A percentile compares a stretch with the other conserved stretches of the same genome.
Conservation (phyloP, 2,888 invertebrate species). For the Axea sp. region DNA sequence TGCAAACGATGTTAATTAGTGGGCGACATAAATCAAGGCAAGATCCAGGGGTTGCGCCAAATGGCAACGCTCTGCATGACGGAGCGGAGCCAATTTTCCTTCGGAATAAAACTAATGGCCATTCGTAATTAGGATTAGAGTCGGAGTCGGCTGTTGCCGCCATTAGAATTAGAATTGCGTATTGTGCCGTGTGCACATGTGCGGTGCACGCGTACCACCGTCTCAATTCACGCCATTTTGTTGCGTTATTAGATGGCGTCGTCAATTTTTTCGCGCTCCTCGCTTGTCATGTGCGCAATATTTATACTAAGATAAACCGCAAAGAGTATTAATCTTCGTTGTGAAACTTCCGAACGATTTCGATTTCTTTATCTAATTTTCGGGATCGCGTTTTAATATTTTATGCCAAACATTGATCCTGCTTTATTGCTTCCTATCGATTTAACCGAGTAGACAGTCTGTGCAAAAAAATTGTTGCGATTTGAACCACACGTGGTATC, state of each 20-base stretch:
- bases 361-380: slow-evolving; percentile 1
- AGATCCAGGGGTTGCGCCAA: slow-evolving; percentile 44
- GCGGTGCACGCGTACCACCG: slow-evolving; percentile 33
- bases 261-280: slow-evolving; percentile 36
- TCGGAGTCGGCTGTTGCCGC: slow-evolving; percentile 61
- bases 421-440: slow-evolving; percentile 26
- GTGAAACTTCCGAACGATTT: slow-evolving; percentile 16
- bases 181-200: slow-evolving; percentile 65
- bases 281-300: slow-evolving; percentile 32
- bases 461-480: slow-evolving; percentile 60
- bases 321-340: slow-evolving; percentile 22
- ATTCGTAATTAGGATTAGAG: slow-evolving; percentile 78
- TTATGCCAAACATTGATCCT: background rate
- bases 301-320: slow-evolving; percentile 48
- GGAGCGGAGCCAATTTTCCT: slow-evolving; percentile 72
- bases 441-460: slow-evolving; percentile 61
- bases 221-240: slow-evolving; percentile 42
- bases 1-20: slow-evolving; percentile 78
- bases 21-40: slow-evolving; percentile 77
- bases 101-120: slow-evolving; percentile 77
- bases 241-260: slow-evolving; percentile 39
- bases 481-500: slow-evolving; percentile 61
- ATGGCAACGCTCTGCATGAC: slow-evolving; percentile 36
- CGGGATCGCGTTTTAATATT: slow-evolving; percentile 31
- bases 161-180: slow-evolving; percentile 72